Evolutionary conservation across 2,113 vertebrate species (phyloP).

Genomic region (Paralichthys olivaceus): DNA sequence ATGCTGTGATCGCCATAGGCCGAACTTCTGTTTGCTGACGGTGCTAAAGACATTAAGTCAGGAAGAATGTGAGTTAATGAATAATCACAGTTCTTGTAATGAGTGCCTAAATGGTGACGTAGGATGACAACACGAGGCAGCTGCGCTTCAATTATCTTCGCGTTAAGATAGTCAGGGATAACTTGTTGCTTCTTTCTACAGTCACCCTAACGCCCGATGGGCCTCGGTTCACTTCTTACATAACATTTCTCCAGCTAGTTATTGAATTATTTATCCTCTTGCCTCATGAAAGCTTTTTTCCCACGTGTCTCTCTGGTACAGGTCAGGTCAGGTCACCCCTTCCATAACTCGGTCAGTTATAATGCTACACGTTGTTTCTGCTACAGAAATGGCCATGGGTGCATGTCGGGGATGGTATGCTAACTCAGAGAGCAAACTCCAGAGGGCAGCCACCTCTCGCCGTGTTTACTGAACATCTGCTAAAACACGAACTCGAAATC

Average conservation of each 20-base stretch:
- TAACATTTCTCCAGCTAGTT: not conserved
- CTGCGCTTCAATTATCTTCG: not conserved
- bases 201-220: not conserved
- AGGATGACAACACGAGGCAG: not conserved
- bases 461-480: slow-evolving; percentile 22
- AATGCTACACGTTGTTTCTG: not conserved
- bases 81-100: slow-evolving; percentile 22
- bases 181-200: slow-evolving; percentile 17
- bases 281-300: not conserved
- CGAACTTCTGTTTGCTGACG: slow-evolving; percentile 71
- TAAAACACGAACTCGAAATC: not conserved
- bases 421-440: slow-evolving; percentile 49
- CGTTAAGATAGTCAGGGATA: not conserved
- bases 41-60: slow-evolving; percentile 67
- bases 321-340: not conserved
- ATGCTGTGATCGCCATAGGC: slow-evolving; percentile 68
- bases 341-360: not conserved
- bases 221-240: slow-evolving; percentile 9
- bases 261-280: too few species aligned
- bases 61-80: slow-evolving; percentile 68
- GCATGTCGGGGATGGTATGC: slow-evolving; percentile 51
- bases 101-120: not conserved
- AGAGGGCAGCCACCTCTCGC: slow-evolving; percentile 29
- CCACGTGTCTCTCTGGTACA: not conserved
- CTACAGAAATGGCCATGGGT: slow-evolving; percentile 23